phyloP scores from a whole-genome alignment of 2,797 vertebrate species.

The Odontamblyopus rebecca region DNA sequence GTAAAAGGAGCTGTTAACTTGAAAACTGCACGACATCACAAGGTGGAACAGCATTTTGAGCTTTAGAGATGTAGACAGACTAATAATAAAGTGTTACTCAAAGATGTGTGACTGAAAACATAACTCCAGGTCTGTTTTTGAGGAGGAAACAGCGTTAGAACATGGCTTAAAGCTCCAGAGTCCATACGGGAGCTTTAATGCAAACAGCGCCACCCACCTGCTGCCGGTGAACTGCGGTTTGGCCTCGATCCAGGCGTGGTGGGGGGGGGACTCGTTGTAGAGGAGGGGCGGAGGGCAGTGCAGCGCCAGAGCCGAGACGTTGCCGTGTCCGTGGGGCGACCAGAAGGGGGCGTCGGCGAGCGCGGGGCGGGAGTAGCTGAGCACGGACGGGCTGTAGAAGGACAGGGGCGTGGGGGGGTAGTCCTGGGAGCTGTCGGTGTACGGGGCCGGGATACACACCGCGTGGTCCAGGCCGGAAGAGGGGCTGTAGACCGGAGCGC shows the following conservation, averaged over 20 bases:
- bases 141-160: too few species aligned
- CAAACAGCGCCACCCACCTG: constrained; percentile 75
- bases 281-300: constrained; percentile 85
- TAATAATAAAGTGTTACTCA: too few species aligned
- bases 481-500: constrained; percentile 61
- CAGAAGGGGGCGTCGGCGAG: constrained; percentile 79
- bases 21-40: too few species aligned
- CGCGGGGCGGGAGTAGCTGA: constrained; percentile 78
- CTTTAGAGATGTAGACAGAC: too few species aligned
- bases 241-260: constrained; percentile 82
- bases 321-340: constrained; percentile 76
- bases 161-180: too few species aligned
- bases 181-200: background rate
- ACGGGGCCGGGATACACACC: constrained; percentile 87
- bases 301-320: constrained; percentile 77
- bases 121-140: too few species aligned
- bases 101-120: too few species aligned
- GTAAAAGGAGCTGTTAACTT: too few species aligned
- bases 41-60: too few species aligned
- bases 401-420: constrained; percentile 77
- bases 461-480: constrained; percentile 76
- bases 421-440: constrained; percentile 81
- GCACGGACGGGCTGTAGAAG: constrained; percentile 83
- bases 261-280: constrained; percentile 80
- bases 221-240: constrained; percentile 67